phyloP scores from a whole-genome alignment of 2,888 invertebrate genomes.

The Bruchidius siliquastri region DNA sequence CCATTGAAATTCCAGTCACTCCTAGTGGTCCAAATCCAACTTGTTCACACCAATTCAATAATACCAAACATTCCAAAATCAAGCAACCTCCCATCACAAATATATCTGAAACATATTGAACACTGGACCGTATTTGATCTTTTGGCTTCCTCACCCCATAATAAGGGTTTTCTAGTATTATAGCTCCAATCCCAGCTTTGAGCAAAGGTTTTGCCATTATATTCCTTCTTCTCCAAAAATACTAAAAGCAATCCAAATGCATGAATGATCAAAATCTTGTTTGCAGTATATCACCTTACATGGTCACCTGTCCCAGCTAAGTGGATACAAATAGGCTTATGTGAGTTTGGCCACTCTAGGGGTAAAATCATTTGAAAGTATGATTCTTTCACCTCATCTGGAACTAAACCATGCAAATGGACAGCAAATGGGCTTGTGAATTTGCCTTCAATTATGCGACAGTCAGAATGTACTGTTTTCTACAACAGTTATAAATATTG shows the following conservation, averaged over 20 bases:
- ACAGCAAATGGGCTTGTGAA: constrained; percentile 81
- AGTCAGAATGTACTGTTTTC: constrained; percentile 72
- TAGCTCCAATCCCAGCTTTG: constrained; percentile 87
- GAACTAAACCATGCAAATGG: constrained; percentile 81
- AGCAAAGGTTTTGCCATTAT: constrained; percentile 88
- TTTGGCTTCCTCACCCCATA: constrained; percentile 86
- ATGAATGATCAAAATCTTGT: constrained; percentile 7
- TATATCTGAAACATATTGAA: constrained; percentile 94
- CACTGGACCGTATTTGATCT: constrained; percentile 81
- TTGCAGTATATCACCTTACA: constrained; percentile 51
- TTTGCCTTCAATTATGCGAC: constrained; percentile 76
- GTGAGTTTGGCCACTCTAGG: constrained; percentile 64
- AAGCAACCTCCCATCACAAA: constrained; percentile 99
- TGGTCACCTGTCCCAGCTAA: constrained; percentile 98
- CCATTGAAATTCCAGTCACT: constrained; percentile 95
- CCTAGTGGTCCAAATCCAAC: constrained; percentile 91
- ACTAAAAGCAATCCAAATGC: constrained; percentile 52
- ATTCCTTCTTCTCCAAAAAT: constrained; percentile 84
- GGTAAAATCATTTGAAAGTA: constrained; percentile 83
- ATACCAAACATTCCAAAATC: constrained; percentile 85
- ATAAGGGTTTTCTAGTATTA: constrained; percentile 95
- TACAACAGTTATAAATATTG: no score
- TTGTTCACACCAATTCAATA: constrained; percentile 91
- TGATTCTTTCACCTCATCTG: constrained; percentile 75
- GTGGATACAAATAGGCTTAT: constrained; percentile 86